Percentiles rank a stretch among this genome's conserved stretches.
phyloP scores from a whole-genome alignment of 2,888 invertebrate species.

The Folsomia candida region DNA sequence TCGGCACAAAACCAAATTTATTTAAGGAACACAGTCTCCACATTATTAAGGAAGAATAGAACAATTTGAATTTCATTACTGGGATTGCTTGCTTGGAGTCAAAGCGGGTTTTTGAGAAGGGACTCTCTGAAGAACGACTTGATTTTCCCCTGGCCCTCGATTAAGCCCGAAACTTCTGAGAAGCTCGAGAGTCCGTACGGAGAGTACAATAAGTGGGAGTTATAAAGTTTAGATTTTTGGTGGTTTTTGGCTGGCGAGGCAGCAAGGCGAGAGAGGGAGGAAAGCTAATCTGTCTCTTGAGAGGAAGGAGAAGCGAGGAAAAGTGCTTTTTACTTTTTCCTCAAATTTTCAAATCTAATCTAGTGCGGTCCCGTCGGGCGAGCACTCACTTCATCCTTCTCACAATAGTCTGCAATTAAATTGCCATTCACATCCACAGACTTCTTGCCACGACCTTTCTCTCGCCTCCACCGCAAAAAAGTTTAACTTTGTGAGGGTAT shows the following conservation, averaged over 20 bases:
- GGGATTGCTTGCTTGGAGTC: neutral
- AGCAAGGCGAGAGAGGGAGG: neutral
- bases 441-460: conserved; percentile 29
- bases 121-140: neutral
- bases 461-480: neutral
- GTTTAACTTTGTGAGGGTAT: conserved; percentile 9
- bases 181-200: neutral
- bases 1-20: conserved; percentile 35
- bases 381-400: conserved; percentile 14
- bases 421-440: conserved; percentile 42
- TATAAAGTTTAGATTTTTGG: neutral
- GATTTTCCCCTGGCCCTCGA: neutral
- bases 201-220: neutral
- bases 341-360: conserved; percentile 50
- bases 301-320: conserved; percentile 21
- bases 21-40: neutral
- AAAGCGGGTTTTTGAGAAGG: too few relatives aligned
- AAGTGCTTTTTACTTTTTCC: conserved; percentile 44
- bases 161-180: neutral
- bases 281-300: conserved; percentile 18
- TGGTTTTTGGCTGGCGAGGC: too few relatives aligned
- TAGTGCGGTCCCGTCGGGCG: conserved; percentile 13
- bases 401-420: conserved; percentile 51
- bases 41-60: neutral
- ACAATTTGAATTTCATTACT: neutral